Evolutionary conservation across 2,888 invertebrate genomes (phyloP).

Genomic region (Venustoraphidia nigricollis): DNA sequence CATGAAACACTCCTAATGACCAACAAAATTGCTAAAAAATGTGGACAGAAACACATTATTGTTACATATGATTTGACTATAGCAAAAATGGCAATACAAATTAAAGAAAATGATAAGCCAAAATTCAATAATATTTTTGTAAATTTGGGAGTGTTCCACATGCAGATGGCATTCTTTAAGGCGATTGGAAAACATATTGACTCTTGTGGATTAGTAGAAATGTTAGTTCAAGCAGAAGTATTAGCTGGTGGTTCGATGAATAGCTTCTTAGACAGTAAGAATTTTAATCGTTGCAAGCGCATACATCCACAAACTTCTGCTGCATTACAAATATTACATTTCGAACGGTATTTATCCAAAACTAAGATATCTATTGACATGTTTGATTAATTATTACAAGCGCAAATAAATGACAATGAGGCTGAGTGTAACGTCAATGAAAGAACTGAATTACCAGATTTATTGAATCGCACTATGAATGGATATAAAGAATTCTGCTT

Average conservation of each 20-base stretch:
- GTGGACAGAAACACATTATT: conserved; percentile 14
- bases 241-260: conserved; percentile 17
- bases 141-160: conserved; percentile 13
- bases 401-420: conserved; percentile 12
- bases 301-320: conserved; percentile 16
- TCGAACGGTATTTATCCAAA: conserved; percentile 14
- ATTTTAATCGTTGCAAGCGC: conserved; percentile 19
- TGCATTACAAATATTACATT: conserved; percentile 18
- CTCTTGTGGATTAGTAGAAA: conserved; percentile 7
- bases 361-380: conserved; percentile 7
- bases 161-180: background rate
- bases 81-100: conserved; percentile 13
- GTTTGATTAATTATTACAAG: conserved; percentile 12
- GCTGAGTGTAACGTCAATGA: conserved; percentile 8
- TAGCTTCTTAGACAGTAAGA: conserved; percentile 18
- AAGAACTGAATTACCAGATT: conserved; percentile 13
- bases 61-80: conserved; percentile 20
- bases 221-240: conserved; percentile 16
- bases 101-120: conserved; percentile 16
- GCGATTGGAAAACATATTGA: background rate
- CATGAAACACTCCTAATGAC: conserved; percentile 16
- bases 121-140: conserved; percentile 17
- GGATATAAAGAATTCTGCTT: conserved; percentile 13
- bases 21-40: conserved; percentile 15
- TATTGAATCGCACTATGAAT: conserved; percentile 11